A percentile compares a stretch with the other conserved stretches of the same genome.
These are phyloP conservation scores for Netelia inedita DNA, from an alignment of 2,888 invertebrate genomes.

Conservation along the genomic window DNA sequence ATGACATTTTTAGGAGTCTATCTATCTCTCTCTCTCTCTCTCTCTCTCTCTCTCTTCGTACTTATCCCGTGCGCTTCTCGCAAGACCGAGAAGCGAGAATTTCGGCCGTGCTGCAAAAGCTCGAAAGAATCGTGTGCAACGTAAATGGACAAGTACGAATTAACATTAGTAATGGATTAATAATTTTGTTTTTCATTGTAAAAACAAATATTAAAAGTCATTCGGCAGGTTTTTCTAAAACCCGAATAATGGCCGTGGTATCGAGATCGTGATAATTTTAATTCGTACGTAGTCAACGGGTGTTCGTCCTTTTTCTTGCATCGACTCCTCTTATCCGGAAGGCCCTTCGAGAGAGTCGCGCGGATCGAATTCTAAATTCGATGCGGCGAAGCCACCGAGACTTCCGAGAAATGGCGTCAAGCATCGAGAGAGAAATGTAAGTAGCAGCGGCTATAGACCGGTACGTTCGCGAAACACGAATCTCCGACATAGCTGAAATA, in stretches of 20 bases:
- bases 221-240: no score
- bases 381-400: conserved; percentile 46
- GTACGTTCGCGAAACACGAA: conserved; percentile 8
- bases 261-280: conserved; percentile 1
- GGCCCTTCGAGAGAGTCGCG: conserved; percentile 26
- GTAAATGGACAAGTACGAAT: no score
- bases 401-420: conserved; percentile 46
- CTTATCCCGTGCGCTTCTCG: no score
- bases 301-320: conserved; percentile 17
- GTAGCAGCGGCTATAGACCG: not conserved
- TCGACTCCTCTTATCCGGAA: conserved; percentile 17
- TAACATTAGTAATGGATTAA: no score
- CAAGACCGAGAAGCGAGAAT: not conserved
- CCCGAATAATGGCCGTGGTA: no score
- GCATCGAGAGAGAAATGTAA: conserved; percentile 4
- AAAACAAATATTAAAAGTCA: no score
- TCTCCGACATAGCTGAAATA: conserved; percentile 5
- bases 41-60: not conserved
- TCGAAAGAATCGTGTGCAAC: no score
- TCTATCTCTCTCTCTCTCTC: conserved; percentile 9
- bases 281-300: conserved; percentile 1
- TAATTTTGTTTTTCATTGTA: no score
- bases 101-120: not conserved
- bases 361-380: conserved; percentile 61
- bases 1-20: conserved; percentile 63